phyloP scores from a whole-genome alignment of 2,113 vertebrate genomes.

The Aptenodytes forsteri region DNA sequence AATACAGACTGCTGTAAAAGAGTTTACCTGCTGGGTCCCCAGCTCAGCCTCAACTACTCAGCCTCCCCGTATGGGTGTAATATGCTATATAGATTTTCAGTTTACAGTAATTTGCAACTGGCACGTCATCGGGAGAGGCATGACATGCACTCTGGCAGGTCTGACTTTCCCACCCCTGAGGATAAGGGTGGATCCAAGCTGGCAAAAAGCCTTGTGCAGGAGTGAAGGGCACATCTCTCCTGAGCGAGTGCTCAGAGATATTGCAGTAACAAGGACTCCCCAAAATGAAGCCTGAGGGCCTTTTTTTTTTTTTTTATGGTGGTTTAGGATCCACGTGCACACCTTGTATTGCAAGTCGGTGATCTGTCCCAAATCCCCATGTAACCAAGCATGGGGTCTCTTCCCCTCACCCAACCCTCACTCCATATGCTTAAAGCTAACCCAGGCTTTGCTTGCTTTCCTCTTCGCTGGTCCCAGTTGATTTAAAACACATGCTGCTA shows the following conservation, averaged over 20 bases:
- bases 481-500: neutral
- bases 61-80: neutral
- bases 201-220: neutral
- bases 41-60: neutral
- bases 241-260: rapidly evolving
- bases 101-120: neutral
- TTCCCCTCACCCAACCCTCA: neutral
- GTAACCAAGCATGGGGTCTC: neutral
- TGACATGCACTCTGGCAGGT: neutral
- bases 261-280: neutral
- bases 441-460: neutral
- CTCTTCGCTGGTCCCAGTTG: neutral
- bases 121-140: neutral
- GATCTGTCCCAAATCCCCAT: neutral
- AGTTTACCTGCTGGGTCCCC: neutral
- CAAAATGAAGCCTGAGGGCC: neutral
- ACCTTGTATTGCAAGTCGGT: neutral
- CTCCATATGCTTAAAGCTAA: neutral
- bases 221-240: neutral
- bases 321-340: neutral
- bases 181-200: neutral
- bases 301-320: neutral
- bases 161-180: neutral
- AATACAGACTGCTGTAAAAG: neutral
- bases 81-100: neutral